phyloP scores from a whole-genome alignment of 2,797 vertebrate species.

The Leptoclinus maculatus region DNA sequence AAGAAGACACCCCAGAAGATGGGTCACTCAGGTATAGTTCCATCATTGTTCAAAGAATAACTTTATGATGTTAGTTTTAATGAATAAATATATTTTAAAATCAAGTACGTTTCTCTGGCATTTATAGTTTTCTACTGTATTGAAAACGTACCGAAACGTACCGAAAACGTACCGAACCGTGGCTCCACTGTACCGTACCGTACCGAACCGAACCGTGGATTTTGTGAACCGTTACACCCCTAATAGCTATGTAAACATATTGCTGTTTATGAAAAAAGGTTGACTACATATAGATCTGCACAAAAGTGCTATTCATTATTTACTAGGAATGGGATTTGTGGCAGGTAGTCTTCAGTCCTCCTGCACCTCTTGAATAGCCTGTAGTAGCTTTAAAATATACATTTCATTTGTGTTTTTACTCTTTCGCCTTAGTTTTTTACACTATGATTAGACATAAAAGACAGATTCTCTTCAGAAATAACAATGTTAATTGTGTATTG shows the following conservation, averaged over 20 bases:
- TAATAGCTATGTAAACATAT: background rate
- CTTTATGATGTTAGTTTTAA: no score
- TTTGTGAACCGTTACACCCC: no score
- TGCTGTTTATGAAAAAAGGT: background rate
- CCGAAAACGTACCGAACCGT: no score
- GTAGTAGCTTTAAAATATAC: background rate
- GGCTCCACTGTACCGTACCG: no score
- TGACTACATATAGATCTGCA: background rate
- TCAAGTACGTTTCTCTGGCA: no score
- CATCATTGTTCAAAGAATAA: no score
- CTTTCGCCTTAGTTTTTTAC: background rate
- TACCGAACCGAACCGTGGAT: no score
- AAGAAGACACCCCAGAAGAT: no score
- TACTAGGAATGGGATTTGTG: background rate
- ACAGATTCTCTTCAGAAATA: background rate
- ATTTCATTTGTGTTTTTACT: background rate
- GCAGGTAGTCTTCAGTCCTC: conserved; percentile 1
- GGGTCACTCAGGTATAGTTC: no score
- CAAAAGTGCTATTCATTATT: background rate
- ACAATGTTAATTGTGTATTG: background rate
- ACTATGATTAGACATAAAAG: background rate
- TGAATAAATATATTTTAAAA: no score
- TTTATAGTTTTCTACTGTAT: no score
- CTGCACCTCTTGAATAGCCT: background rate
- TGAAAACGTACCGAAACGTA: no score